A percentile compares a stretch with the other conserved stretches of the same genome.
Evolutionary conservation across 2,797 vertebrate genomes (phyloP).

Genomic region (Acipenser transmontanus): DNA sequence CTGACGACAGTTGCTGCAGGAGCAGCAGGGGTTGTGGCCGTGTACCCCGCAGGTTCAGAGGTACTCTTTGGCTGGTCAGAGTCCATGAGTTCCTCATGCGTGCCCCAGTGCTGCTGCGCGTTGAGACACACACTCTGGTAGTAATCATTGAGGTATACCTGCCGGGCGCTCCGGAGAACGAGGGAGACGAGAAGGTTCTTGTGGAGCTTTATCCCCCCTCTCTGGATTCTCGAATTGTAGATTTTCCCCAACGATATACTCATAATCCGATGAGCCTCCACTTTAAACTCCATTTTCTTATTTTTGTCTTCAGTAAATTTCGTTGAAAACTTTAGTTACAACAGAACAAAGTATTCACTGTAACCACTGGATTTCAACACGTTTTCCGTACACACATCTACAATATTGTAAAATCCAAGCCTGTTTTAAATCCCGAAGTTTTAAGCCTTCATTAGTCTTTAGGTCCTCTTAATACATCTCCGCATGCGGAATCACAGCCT

Average conservation of each 20-base stretch:
- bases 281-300: constrained; percentile 64
- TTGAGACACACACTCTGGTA: constrained; percentile 37
- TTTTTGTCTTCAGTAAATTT: too few species aligned
- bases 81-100: constrained; percentile 27
- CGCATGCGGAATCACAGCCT: too few species aligned
- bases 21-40: constrained; percentile 9
- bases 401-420: too few species aligned
- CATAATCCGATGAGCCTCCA: constrained; percentile 79
- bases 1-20: constrained; percentile 7
- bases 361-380: too few species aligned
- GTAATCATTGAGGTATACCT: constrained; percentile 70
- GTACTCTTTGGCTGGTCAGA: constrained; percentile 16
- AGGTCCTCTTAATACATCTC: too few species aligned
- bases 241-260: constrained; percentile 82
- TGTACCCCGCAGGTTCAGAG: constrained; percentile 13
- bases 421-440: too few species aligned
- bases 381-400: too few species aligned
- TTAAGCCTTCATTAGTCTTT: too few species aligned
- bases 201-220: constrained; percentile 76
- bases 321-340: too few species aligned
- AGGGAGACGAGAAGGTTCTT: constrained; percentile 78
- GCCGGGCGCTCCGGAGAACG: constrained; percentile 74
- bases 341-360: too few species aligned
- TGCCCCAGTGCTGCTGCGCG: constrained; percentile 30
- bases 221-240: constrained; percentile 74